phyloP scores from a whole-genome alignment of 2,797 vertebrate species.

The Enteromius unitaeniatus region DNA sequence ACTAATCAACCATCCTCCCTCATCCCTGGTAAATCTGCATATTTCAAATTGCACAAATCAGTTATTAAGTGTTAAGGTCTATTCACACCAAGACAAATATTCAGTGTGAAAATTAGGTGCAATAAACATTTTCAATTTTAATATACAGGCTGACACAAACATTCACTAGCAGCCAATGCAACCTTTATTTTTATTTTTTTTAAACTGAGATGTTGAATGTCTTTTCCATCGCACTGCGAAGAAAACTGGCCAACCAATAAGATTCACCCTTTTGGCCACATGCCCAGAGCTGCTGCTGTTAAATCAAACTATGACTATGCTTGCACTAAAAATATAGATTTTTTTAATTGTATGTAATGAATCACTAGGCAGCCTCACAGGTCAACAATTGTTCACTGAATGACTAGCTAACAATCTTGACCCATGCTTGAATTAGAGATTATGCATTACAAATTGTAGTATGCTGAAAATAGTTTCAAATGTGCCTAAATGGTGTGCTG shows the following conservation, averaged over 20 bases:
- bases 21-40: not conserved
- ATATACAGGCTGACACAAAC: not conserved
- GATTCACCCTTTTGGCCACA: not conserved
- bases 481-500: too few species aligned
- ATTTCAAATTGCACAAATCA: not conserved
- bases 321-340: too few species aligned
- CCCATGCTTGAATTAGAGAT: too few species aligned
- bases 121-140: not conserved
- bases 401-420: too few species aligned
- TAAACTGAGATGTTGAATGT: not conserved
- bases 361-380: too few species aligned
- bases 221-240: not conserved
- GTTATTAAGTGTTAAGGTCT: not conserved
- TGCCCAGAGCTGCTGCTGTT: not conserved
- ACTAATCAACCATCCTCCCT: not conserved
- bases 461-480: too few species aligned
- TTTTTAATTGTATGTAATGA: too few species aligned
- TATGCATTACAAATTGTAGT: too few species aligned
- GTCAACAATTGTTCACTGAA: too few species aligned
- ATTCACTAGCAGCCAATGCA: not conserved
- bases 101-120: not conserved
- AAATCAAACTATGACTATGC: too few species aligned
- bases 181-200: not conserved
- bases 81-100: not conserved
- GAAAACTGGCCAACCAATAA: constrained; percentile 3